Base-by-base conservation (phyloP, 1,140 invertebrate species). In the Amphibalanus amphitrite region DNA sequence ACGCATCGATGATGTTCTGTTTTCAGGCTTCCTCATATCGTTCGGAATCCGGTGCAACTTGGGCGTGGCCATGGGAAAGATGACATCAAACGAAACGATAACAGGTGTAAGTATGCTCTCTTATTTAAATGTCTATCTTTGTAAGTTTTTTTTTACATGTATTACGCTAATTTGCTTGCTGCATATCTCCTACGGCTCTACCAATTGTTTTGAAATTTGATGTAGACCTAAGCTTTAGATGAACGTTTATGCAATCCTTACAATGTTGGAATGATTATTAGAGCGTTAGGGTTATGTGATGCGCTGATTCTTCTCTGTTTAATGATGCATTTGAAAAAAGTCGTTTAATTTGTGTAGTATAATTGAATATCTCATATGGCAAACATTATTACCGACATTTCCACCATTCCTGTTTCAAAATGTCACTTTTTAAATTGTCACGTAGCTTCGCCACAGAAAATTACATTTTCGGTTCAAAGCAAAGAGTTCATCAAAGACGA, bases 31-130 rank as follows among this genome's bases (percentile, higher is more conserved):
- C 80, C 85, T 95, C 77, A 95, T 95, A 77, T 92, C 91, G 76
- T 95, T 95, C 78, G 92, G 92, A 20, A 95, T 95, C 87, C 85
- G 95, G 69, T 95, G 92, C 81, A 98, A 97, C 80, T 92, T 98
- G 90, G 92, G 94, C 23, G 93, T 97, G 79, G 94, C 95, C 25
- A 94, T 97, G 78, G 84, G 97, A 59, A 85, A 86, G 74, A 86
- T 87, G 86, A 82, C 82, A 74, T 83, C 82, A 78, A 77, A 83
- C 73, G 76, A 78, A 10, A 83, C 81, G 73, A 74, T 47, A 30
- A 77, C 77, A 20, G 76, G 76, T 72, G 78, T 78, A 73, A 75
- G 73, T 26, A 47, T 15, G 29, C 28, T 33, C 73, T 69, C 72
- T 69, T 33, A 25, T 74, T 29, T 71, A 8, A 70, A 25, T 69